A percentile compares a stretch with the other conserved stretches of the same genome.
Evolutionary conservation across 2,888 invertebrate genomes (phyloP).

Genomic region (Nomada ruficornis): DNA sequence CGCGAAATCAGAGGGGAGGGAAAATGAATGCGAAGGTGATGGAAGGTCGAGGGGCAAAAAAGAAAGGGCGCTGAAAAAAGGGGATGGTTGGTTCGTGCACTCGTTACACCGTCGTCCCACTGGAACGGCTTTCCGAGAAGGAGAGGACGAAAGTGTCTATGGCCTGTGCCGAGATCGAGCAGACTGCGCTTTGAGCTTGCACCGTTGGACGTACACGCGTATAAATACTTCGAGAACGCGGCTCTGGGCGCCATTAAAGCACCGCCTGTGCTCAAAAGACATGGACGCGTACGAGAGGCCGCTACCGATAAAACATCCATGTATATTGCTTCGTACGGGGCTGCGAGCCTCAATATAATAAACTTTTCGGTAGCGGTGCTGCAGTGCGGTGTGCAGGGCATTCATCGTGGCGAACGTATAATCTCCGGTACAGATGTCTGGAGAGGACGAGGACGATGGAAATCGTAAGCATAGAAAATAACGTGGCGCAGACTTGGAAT

Average conservation of each 20-base stretch:
- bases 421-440: background rate
- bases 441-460: background rate
- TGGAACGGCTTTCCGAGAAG: slow-evolving; percentile 58
- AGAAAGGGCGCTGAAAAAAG: background rate
- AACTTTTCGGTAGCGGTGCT: slow-evolving; percentile 23
- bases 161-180: slow-evolving; percentile 32
- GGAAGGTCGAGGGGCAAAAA: slow-evolving; percentile 24
- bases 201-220: slow-evolving; percentile 34
- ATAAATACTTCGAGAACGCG: slow-evolving; percentile 58
- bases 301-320: slow-evolving; percentile 54
- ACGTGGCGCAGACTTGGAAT: slow-evolving; percentile 1
- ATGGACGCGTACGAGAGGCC: slow-evolving; percentile 24
- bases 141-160: slow-evolving; percentile 53
- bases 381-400: background rate
- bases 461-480: background rate
- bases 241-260: slow-evolving; percentile 46
- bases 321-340: slow-evolving; percentile 49
- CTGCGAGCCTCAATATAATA: slow-evolving; percentile 46
- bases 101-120: slow-evolving; percentile 59
- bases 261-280: slow-evolving; percentile 45
- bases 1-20: slow-evolving; percentile 27
- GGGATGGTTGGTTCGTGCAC: slow-evolving; percentile 47
- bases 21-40: slow-evolving; percentile 45
- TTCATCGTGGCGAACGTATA: background rate
- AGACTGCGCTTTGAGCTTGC: slow-evolving; percentile 53